Conservation (phyloP, 2,113 vertebrate species). For the Vidua macroura region DNA sequence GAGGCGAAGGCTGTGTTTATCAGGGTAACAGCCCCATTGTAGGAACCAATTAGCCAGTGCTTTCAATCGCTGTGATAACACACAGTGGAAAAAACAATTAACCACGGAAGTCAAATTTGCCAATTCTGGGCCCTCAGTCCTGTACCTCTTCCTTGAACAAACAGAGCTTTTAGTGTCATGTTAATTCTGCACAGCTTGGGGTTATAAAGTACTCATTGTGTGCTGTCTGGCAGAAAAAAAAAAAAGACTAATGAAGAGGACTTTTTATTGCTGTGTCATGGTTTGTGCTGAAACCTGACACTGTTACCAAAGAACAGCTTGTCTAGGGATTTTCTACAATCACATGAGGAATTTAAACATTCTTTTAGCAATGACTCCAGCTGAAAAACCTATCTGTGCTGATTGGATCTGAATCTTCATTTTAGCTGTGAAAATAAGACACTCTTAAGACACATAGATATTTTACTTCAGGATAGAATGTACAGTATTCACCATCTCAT, state of each 20-base stretch:
- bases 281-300: not conserved
- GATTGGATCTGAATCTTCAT: not conserved
- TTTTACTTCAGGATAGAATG: not conserved
- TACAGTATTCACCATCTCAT: not conserved
- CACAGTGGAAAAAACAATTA: not conserved
- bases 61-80: not conserved
- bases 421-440: not conserved
- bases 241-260: not conserved
- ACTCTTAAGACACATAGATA: not conserved
- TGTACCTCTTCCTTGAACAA: not conserved
- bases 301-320: not conserved
- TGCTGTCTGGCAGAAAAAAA: not conserved
- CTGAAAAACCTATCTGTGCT: not conserved
- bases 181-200: not conserved
- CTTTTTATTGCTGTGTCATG: not conserved
- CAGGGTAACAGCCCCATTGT: not conserved
- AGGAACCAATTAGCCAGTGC: not conserved
- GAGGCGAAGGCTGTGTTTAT: not conserved
- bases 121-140: not conserved
- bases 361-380: not conserved
- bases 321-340: not conserved
- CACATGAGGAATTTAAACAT: not conserved
- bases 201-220: constrained; percentile 6
- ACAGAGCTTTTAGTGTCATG: not conserved
- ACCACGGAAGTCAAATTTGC: not conserved